Evolutionary conservation across 2,113 vertebrate species (phyloP), one percentile per base, ranked within the genome.

Genomic region (Tylochromis polylepis): DNA sequence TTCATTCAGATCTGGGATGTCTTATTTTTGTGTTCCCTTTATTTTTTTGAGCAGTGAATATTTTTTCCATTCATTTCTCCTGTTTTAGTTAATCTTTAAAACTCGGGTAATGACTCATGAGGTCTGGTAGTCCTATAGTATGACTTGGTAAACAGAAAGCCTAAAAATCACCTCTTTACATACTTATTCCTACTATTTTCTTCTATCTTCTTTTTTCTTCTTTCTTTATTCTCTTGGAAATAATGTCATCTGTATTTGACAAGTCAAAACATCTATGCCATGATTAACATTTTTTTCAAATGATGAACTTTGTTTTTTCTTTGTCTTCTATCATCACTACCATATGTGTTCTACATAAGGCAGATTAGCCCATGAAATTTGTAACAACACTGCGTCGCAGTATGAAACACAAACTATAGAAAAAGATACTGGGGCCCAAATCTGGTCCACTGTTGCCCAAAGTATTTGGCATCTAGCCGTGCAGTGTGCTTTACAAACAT

Each of bases 271-370:
- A 85, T 79, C 86, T 86, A 79, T 62, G 38, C 49, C 55, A 27
- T 84, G 75, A 85, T 78, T 86, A 72, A 59, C 4, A 8, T 43
- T 46, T 79, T 79, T 86, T 80, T 90, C 56, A 84, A n/a, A n/a
- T 72, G 79, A 88, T 85, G 81, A 67, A 41, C 77, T 86, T 18
- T 70, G 38, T 79, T 90, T 75, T 92, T 91, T 89, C 57, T 83
- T 24, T 84, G 75, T 84, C 62, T 53, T 88, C 81, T 80, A 84
- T 91, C 85, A 80, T 81, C 43, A 51, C 58, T 36, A 31, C 84
- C 85, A 87, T 86, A 88, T 84, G 85, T 88, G 86, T 82, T 89
- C 82, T 85, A 81, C 82, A 82, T 79, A 82, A 81, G 57, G 83
- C 85, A 83, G 85, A 82, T 90, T 85, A 86, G 84, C 60, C 12